Evolutionary conservation across 2,888 invertebrate species (phyloP), one percentile per base, ranked within the genome.

Genomic region (Harpagoxenus sublaevis): DNA sequence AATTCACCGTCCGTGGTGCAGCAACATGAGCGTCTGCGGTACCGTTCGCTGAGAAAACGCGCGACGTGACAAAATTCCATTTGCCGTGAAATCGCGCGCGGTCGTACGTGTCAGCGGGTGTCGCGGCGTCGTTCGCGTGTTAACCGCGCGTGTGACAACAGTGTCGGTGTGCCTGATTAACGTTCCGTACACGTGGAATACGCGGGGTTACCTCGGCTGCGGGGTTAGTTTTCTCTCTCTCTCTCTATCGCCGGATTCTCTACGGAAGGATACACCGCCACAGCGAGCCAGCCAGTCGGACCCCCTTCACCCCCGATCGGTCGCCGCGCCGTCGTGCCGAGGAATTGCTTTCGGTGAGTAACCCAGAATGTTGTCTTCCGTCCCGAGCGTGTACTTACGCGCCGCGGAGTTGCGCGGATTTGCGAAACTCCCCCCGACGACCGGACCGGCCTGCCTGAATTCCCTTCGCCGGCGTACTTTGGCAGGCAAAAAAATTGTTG

Each of bases 341-440:
- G 88, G 91, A 86, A 89, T 92, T 90, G 86, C 91, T 85, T 91
- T 92, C 90, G 88, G 92, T 92, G 89, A 92, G 92, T 92, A 85
- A 87, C 55, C 66, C n/a, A 57, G 48, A 75, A 42, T 5, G 42
- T 68, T 78, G 53, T 6, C 18, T 28, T 60, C 9, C 9, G 18
- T 18, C 10, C 42, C 73, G 62, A 35, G 23, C 31, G 9, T 15
- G 39, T n/a, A n/a, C 39, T 6, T 4, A 0, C 35, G 35, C 35
- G 35, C 35, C 39, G 65, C 8, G 9, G 18, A 31, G n/a, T 31
- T 35, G 51, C 65, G 39, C 15, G 65, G n/a, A 45, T 45, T 66
- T 28, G 66, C 55, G 55, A 55, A 68, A 68, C 39, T 79, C 8
- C 53, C 45, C 42, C 42, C 42, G 42, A 8, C 35, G 35, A 35